These are phyloP conservation scores for Yoshiicerus persimilis DNA, from an alignment of 1,140 invertebrate genomes.

Conservation along the genomic window DNA sequence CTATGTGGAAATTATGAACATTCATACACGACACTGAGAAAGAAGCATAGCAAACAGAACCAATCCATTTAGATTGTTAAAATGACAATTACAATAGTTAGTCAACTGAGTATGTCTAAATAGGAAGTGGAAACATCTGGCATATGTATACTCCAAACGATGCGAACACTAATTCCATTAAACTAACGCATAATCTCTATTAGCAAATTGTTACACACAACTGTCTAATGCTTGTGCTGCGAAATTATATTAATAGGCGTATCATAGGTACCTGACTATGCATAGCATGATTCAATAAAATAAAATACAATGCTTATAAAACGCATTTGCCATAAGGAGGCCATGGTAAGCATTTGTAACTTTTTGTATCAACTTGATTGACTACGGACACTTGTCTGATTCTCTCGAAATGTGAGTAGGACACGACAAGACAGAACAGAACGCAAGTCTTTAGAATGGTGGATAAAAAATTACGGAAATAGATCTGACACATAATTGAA, in stretches of 20 bases:
- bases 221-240: not conserved
- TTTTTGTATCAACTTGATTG: not conserved
- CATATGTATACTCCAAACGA: not conserved
- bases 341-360: not conserved
- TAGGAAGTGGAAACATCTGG: not conserved
- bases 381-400: not conserved
- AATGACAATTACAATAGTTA: not conserved
- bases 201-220: not conserved
- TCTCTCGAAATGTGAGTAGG: not conserved
- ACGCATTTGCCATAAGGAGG: not conserved
- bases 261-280: no score
- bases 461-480: not conserved
- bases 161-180: not conserved
- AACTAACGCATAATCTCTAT: not conserved
- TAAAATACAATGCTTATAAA: no score
- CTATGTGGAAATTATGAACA: no score
- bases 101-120: not conserved
- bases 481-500: not conserved
- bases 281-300: no score
- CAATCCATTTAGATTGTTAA: not conserved
- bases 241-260: not conserved
- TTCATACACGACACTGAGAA: no score
- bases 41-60: no score
- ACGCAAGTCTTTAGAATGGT: no score
- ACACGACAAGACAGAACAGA: no score